Evolutionary conservation across 2,888 invertebrate species (phyloP).

Genomic region (Protodeltote pygarga): DNA sequence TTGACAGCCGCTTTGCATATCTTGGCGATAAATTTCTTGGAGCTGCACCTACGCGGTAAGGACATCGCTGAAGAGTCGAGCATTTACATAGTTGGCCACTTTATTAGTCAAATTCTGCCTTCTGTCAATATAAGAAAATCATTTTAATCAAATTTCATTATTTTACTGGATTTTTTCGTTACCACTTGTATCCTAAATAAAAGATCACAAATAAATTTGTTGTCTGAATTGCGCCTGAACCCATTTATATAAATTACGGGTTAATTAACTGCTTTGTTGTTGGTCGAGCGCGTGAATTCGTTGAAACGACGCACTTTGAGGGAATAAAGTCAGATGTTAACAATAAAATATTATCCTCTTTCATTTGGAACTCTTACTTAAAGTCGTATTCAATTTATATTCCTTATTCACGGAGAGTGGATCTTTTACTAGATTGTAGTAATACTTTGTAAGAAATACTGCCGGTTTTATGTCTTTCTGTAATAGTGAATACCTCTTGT

Average conservation of each 20-base stretch:
- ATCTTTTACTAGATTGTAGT: constrained; percentile 12
- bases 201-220: constrained; percentile 76
- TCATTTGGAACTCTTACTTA: constrained; percentile 35
- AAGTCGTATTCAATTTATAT: constrained; percentile 29
- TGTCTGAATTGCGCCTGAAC: constrained; percentile 71
- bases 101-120: constrained; percentile 54
- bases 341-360: constrained; percentile 64
- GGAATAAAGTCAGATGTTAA: constrained; percentile 60
- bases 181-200: constrained; percentile 53
- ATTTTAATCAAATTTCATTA: constrained; percentile 41
- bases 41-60: constrained; percentile 50
- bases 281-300: constrained; percentile 71
- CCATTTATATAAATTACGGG: constrained; percentile 79
- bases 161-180: constrained; percentile 41
- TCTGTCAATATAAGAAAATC: constrained; percentile 42
- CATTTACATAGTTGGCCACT: constrained; percentile 39
- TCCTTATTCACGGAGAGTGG: constrained; percentile 7
- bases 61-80: constrained; percentile 43
- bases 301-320: constrained; percentile 68
- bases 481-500: constrained; percentile 25
- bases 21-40: constrained; percentile 66
- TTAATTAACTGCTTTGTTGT: constrained; percentile 79
- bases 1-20: constrained; percentile 72
- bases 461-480: constrained; percentile 21
- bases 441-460: constrained; percentile 26